Evolutionary conservation across 2,888 invertebrate species (phyloP).

Genomic region (Apotomis capreana): DNA sequence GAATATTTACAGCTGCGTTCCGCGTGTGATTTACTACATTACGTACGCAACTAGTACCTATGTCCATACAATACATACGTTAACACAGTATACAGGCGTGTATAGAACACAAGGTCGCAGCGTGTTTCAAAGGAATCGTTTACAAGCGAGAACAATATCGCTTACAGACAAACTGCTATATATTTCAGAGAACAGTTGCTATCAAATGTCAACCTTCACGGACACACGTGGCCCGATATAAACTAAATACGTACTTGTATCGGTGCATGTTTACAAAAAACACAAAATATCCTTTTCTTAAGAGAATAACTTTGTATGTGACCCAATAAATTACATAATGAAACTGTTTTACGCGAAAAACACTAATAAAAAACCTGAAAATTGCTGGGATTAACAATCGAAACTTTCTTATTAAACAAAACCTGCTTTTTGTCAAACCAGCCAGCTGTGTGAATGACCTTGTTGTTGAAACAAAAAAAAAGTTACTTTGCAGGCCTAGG

Average conservation of each 20-base stretch:
- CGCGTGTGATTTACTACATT: slow-evolving; percentile 63
- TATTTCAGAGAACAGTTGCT: slow-evolving; percentile 41
- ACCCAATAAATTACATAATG: slow-evolving; percentile 2
- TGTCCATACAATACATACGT: slow-evolving; percentile 15
- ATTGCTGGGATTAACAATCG: too few relatives aligned
- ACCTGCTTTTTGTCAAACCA: too few relatives aligned
- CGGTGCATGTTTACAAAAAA: slow-evolving; percentile 15
- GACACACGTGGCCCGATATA: slow-evolving; percentile 30
- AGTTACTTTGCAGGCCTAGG: too few relatives aligned
- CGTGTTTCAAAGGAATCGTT: slow-evolving; percentile 54
- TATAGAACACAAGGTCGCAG: slow-evolving; percentile 64
- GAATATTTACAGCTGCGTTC: slow-evolving; percentile 68
- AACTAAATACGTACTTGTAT: slow-evolving; percentile 26
- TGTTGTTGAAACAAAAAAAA: too few relatives aligned
- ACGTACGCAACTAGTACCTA: slow-evolving; percentile 34
- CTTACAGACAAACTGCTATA: slow-evolving; percentile 38
- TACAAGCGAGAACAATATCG: slow-evolving; percentile 41
- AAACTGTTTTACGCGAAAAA: neutral
- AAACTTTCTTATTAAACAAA: too few relatives aligned
- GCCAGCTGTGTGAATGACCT: too few relatives aligned
- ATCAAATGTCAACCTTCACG: slow-evolving; percentile 41
- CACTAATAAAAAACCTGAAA: too few relatives aligned
- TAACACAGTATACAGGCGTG: slow-evolving; percentile 40
- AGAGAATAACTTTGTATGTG: neutral
- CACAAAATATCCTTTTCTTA: neutral